Conservation (phyloP, 2,888 invertebrate genomes). For the Auanema freiburgensis region DNA sequence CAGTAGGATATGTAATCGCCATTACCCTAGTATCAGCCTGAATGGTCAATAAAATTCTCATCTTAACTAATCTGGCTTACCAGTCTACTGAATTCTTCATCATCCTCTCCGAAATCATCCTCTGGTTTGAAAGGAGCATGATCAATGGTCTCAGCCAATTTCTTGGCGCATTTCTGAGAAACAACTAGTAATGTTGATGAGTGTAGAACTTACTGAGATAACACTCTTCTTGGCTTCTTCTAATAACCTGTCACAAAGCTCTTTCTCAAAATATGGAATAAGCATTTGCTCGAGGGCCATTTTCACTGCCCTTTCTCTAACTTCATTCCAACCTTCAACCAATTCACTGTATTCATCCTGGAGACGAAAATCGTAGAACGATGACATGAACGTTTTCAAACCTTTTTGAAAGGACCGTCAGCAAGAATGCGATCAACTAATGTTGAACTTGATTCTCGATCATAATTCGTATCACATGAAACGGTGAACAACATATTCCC, state of each 20-base stretch:
- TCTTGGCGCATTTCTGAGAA: slow-evolving; percentile 12
- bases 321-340: slow-evolving; percentile 82
- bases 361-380: not conserved
- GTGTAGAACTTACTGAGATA: slow-evolving; percentile 59
- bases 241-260: slow-evolving; percentile 78
- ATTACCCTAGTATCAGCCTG: slow-evolving; percentile 76
- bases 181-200: not conserved
- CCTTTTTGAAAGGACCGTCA: slow-evolving; percentile 30
- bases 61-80: slow-evolving; percentile 68
- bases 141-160: slow-evolving; percentile 2
- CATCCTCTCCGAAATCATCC: slow-evolving; percentile 45
- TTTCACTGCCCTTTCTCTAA: slow-evolving; percentile 80
- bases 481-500: slow-evolving; percentile 9
- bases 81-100: slow-evolving; percentile 71
- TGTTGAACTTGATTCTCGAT: slow-evolving; percentile 17
- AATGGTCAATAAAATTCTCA: slow-evolving; percentile 2
- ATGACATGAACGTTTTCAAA: not conserved
- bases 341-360: slow-evolving; percentile 49
- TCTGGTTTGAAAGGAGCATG: slow-evolving; percentile 34
- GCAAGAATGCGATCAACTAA: slow-evolving; percentile 26
- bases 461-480: slow-evolving; percentile 24
- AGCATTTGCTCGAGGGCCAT: slow-evolving; percentile 84
- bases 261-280: slow-evolving; percentile 84
- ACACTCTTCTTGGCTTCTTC: slow-evolving; percentile 78
- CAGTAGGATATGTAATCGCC: slow-evolving; percentile 76